Evolutionary conservation across 2,888 invertebrate genomes (phyloP).

Genomic region (Oligia fasciuncula): DNA sequence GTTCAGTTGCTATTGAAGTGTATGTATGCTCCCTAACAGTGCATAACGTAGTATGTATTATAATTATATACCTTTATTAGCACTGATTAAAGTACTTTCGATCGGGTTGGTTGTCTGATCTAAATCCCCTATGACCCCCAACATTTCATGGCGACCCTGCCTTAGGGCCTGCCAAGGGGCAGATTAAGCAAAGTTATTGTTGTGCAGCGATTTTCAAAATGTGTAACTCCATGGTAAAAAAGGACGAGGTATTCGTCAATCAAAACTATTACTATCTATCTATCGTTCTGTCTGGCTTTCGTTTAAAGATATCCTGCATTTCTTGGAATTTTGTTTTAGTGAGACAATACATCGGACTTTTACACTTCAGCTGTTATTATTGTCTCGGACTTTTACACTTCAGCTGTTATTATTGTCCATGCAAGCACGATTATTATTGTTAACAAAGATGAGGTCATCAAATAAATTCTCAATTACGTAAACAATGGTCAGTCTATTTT

Average conservation of each 20-base stretch:
- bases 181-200: too few relatives aligned
- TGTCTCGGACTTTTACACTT: background rate
- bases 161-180: too few relatives aligned
- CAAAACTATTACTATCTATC: background rate
- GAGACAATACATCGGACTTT: background rate
- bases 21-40: too few relatives aligned
- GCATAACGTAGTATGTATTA: too few relatives aligned
- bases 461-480: constrained; percentile 7
- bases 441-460: background rate
- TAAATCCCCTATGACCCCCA: too few relatives aligned
- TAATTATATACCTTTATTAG: too few relatives aligned
- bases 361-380: constrained; percentile 1
- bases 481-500: constrained; percentile 12
- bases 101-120: too few relatives aligned
- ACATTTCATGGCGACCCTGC: too few relatives aligned
- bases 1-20: background rate
- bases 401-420: constrained; percentile 2
- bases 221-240: too few relatives aligned
- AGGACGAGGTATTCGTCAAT: too few relatives aligned
- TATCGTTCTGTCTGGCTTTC: background rate
- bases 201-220: too few relatives aligned
- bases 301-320: background rate
- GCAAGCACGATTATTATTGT: constrained; percentile 1
- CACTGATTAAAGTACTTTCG: too few relatives aligned
- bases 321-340: background rate